phyloP scores from a whole-genome alignment of 2,113 vertebrate species.

The Microcebus griseorufus region DNA sequence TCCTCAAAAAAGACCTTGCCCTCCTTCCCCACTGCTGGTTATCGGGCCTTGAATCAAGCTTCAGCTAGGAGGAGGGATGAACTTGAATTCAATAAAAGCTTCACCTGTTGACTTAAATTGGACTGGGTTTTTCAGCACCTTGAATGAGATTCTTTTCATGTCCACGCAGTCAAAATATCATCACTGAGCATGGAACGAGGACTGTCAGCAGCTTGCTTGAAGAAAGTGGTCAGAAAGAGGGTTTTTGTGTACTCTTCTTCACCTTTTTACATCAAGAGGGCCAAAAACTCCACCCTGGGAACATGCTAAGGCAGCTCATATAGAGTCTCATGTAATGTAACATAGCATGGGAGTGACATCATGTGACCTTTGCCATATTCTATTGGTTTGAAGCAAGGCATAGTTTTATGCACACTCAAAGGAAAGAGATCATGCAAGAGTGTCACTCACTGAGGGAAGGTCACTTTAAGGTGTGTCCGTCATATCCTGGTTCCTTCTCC shows the following conservation, averaged over 20 bases:
- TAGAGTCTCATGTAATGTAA: too few relatives aligned
- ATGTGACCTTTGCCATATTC: too few relatives aligned
- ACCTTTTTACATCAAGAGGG: too few relatives aligned
- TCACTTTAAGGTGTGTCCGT: neutral
- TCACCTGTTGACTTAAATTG: neutral
- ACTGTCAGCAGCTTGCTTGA: neutral
- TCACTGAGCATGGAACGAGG: neutral
- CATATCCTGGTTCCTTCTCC: neutral
- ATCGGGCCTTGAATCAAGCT: neutral
- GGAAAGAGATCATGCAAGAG: neutral
- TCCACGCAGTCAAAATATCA: neutral
- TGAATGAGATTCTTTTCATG: neutral
- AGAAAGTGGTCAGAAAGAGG: neutral
- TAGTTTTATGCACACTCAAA: neutral
- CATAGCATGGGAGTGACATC: neutral
- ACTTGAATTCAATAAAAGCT: neutral
- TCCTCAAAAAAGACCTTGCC: neutral
- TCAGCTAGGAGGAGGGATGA: neutral
- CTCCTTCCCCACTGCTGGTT: neutral
- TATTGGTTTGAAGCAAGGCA: neutral
- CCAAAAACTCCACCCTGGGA: too few relatives aligned
- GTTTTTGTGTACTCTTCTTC: too few relatives aligned
- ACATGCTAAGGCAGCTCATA: neutral
- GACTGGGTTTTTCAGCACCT: neutral
- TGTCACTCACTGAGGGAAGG: accelerated